Percentiles rank a stretch among this genome's conserved stretches.
Evolutionary conservation across 2,113 vertebrate species (phyloP).

Genomic region (Morone saxatilis): DNA sequence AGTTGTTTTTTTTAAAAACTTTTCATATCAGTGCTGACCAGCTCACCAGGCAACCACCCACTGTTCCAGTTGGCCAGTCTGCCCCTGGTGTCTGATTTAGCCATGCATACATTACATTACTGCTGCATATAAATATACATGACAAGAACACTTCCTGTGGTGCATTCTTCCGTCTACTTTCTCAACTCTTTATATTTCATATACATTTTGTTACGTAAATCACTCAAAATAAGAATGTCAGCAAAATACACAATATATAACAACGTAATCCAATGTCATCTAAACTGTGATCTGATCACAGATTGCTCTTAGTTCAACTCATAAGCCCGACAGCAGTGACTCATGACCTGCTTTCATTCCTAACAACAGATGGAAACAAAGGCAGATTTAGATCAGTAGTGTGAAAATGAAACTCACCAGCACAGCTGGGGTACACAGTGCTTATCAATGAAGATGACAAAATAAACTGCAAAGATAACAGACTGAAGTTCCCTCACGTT

Average conservation of each 20-base stretch:
- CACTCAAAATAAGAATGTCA: not conserved
- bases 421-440: conserved; percentile 1
- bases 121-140: conserved; percentile 44
- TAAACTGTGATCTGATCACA: not conserved
- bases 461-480: conserved; percentile 22
- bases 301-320: not conserved
- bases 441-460: conserved; percentile 20
- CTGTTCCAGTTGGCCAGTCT: conserved; percentile 28
- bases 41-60: not conserved
- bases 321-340: not conserved
- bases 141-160: conserved; percentile 1
- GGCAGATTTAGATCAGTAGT: conserved; percentile 16
- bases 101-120: conserved; percentile 5
- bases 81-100: conserved; percentile 14
- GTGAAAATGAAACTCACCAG: not conserved
- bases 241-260: not conserved
- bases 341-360: conserved; percentile 4
- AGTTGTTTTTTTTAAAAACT: conserved; percentile 9
- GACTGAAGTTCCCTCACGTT: not conserved
- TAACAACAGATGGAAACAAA: conserved; percentile 22
- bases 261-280: not conserved
- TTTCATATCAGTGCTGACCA: conserved; percentile 32
- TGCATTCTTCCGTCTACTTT: conserved; percentile 4
- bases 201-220: not conserved
- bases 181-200: no score